Evolutionary conservation across 2,797 vertebrate genomes (phyloP).

Genomic region (Xerus rutilus): DNA sequence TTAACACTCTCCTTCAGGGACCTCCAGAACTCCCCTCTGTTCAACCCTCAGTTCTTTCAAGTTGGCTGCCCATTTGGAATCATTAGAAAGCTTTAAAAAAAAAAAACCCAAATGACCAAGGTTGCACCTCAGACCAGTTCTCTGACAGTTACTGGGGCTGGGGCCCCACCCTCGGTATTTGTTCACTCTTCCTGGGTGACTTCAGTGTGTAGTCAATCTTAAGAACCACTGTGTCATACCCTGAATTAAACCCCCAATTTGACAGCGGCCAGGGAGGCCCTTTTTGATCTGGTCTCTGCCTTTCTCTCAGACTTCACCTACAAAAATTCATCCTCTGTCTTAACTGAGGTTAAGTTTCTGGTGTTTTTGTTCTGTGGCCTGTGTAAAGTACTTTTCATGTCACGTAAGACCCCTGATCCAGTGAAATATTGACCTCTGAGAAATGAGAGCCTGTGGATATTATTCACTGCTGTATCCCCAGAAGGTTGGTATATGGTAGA

Average conservation of each 20-base stretch:
- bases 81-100: background rate
- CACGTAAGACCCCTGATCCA: background rate
- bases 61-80: background rate
- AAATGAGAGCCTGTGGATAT: background rate
- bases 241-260: background rate
- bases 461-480: background rate
- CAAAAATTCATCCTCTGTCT: background rate
- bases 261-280: background rate
- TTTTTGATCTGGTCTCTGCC: background rate
- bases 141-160: background rate
- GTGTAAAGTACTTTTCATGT: background rate
- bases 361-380: background rate
- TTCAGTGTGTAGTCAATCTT: background rate
- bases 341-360: background rate
- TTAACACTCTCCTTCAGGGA: background rate
- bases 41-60: background rate
- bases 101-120: no score
- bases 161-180: background rate
- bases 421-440: background rate
- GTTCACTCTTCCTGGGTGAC: background rate
- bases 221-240: background rate
- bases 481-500: background rate
- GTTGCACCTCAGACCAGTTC: background rate
- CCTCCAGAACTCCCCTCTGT: background rate
- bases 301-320: background rate